Conservation (phyloP, 2,113 vertebrate species). For the Atrichornis clamosus region DNA sequence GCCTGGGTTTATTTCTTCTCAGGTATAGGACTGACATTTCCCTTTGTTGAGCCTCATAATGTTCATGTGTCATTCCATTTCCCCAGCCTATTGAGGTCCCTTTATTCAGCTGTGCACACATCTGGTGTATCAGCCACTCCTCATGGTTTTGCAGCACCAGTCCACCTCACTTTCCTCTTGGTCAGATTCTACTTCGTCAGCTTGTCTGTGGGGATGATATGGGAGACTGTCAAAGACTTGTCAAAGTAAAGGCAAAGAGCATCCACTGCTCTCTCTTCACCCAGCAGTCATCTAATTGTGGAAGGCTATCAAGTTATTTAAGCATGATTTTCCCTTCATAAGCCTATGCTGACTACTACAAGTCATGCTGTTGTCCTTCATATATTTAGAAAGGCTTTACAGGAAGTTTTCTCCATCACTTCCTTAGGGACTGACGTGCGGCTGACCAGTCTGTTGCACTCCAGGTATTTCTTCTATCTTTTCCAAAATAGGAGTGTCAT, state of each 20-base stretch:
- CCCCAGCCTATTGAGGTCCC: not conserved
- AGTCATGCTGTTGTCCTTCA: not conserved
- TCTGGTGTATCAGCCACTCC: not conserved
- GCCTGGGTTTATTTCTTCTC: not conserved
- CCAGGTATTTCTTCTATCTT: not conserved
- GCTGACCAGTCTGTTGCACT: not conserved
- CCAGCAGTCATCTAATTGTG: not conserved
- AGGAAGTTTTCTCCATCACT: not conserved
- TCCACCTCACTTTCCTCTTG: not conserved
- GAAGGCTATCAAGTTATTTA: not conserved
- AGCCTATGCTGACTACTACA: not conserved
- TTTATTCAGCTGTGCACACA: not conserved
- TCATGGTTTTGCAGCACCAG: not conserved
- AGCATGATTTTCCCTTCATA: not conserved
- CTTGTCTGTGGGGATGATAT: not conserved
- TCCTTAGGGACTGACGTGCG: not conserved
- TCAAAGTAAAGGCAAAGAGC: not conserved
- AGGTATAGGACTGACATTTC: not conserved
- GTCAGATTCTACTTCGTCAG: not conserved
- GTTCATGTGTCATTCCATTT: not conserved
- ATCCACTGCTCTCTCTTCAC: not conserved
- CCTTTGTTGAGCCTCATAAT: not conserved
- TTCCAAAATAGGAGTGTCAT: not conserved
- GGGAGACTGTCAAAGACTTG: not conserved
- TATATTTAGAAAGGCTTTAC: not conserved